A percentile compares a stretch with the other conserved stretches of the same genome.
Conservation (phyloP, 2,113 vertebrate species). For the Speoplatyrhinus poulsoni region DNA sequence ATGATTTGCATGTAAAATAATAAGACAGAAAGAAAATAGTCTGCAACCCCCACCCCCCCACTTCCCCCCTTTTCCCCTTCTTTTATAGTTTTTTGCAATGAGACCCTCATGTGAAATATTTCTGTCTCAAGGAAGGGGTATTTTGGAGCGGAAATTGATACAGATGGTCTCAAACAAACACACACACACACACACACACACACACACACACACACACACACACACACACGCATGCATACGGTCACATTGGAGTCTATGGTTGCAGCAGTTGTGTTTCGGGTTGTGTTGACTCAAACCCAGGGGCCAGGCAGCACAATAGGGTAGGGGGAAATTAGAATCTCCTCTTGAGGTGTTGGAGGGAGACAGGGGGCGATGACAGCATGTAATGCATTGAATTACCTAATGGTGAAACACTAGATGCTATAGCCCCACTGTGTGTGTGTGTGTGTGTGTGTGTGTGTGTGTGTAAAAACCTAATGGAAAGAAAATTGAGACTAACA, state of each 20-base stretch:
- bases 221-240: slow-evolving; percentile 24
- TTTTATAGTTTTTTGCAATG: slow-evolving; percentile 36
- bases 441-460: slow-evolving; percentile 5
- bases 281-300: slow-evolving; percentile 57
- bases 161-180: slow-evolving; percentile 27
- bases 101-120: slow-evolving; percentile 66
- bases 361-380: slow-evolving; percentile 49
- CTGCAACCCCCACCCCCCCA: background rate
- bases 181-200: slow-evolving; percentile 22
- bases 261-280: slow-evolving; percentile 36
- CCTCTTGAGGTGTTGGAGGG: slow-evolving; percentile 53
- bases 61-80: background rate
- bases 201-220: slow-evolving; percentile 29
- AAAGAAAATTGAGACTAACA: slow-evolving; percentile 22
- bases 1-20: background rate
- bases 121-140: slow-evolving; percentile 39
- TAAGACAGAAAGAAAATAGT: background rate
- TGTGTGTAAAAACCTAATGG: slow-evolving; percentile 23
- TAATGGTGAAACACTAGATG: slow-evolving; percentile 60
- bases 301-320: slow-evolving; percentile 63
- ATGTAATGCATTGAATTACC: slow-evolving; percentile 68
- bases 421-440: slow-evolving; percentile 6
- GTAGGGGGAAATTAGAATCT: slow-evolving; percentile 52
- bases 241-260: slow-evolving; percentile 4
- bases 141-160: slow-evolving; percentile 66